Base-by-base conservation (phyloP, 2,113 vertebrate species). In the Tor tambroides region DNA sequence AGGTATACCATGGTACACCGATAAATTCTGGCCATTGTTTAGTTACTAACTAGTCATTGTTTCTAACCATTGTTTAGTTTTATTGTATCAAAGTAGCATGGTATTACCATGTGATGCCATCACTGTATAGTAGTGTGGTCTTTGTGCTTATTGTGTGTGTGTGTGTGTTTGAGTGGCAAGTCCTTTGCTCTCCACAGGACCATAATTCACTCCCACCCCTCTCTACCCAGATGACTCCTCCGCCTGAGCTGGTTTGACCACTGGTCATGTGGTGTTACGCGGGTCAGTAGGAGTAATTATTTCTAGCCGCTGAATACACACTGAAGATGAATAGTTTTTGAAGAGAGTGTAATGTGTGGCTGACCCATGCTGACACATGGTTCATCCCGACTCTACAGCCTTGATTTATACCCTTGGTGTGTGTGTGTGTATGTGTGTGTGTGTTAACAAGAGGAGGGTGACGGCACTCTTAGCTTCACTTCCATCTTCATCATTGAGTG, bases 251-350 rank as follows among this genome's bases (percentile, higher is more conserved):
- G 94, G 94, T 93, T 94, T 95, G 93, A 92, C 92, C 94, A 93
- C 91, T 93, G 92, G 94, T 95, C 95, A 94, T 94, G 93, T 93
- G 96, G 94, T 95, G 93, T 95, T 95, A 92, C 93, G 94, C 92
- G 94, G 94, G 94, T 96, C 96, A 95, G 95, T 93, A 95, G 93
- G 93, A 96, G 96, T 96, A 95, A 97, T 97, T 97, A 95, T 97
- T 96, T 97, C 95, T 95, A 95, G 91, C 90, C 94, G 91, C 94
- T 96, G 96, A 96, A 96, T 96, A 95, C 95, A 95, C 94, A 93
- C 85, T 56, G 69, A 92, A 97, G 96, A 98, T 97, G 95, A 98
- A 98, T 97, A 95, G 96, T 96, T 97, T 97, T 96, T 95, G 94
- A 96, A 97, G 95, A 92, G 94, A 92, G 94, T 95, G 86, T 98